A percentile compares a stretch with the other conserved stretches of the same genome.
Conservation (phyloP, 2,113 vertebrate species). For the Platycercus adscitus region DNA sequence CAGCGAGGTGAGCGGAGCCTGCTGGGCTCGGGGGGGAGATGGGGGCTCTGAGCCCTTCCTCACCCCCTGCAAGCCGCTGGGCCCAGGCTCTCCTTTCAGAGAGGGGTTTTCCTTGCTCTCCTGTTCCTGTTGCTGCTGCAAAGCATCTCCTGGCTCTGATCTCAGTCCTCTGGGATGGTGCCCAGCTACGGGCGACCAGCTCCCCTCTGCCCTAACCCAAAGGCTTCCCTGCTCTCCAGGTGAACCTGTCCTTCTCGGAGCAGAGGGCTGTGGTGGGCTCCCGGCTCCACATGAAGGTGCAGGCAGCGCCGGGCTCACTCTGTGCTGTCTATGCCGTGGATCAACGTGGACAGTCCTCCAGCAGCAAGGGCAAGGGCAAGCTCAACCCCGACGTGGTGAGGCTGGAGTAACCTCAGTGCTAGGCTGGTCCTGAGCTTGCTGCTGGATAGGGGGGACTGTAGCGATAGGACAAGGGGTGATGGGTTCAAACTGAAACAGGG, state of each 20-base stretch:
- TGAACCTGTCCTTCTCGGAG: constrained; percentile 72
- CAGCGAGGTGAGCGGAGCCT: background rate
- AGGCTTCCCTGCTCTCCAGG: constrained; percentile 26
- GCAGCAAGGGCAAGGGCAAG: constrained; percentile 23
- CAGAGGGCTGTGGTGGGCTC: constrained; percentile 76
- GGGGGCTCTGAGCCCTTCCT: background rate
- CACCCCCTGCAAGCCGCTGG: background rate
- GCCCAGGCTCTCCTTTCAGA: background rate
- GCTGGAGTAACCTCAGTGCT: background rate
- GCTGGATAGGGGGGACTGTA: background rate
- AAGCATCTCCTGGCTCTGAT: background rate
- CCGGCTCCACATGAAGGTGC: constrained; percentile 58
- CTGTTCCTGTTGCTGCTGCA: background rate
- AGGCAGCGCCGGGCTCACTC: constrained; percentile 75
- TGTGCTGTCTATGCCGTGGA: constrained; percentile 78
- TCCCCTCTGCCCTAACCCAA: background rate
- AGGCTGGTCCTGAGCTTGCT: background rate
- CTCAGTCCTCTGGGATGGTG: background rate
- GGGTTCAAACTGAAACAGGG: background rate
- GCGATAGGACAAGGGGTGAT: background rate
- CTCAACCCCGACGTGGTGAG: background rate
- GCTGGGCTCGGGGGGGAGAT: background rate
- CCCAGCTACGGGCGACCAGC: background rate
- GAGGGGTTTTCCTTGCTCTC: background rate
- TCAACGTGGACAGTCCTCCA: constrained; percentile 61